phyloP scores from a whole-genome alignment of 2,113 vertebrate species.

The Charadrius vociferus region DNA sequence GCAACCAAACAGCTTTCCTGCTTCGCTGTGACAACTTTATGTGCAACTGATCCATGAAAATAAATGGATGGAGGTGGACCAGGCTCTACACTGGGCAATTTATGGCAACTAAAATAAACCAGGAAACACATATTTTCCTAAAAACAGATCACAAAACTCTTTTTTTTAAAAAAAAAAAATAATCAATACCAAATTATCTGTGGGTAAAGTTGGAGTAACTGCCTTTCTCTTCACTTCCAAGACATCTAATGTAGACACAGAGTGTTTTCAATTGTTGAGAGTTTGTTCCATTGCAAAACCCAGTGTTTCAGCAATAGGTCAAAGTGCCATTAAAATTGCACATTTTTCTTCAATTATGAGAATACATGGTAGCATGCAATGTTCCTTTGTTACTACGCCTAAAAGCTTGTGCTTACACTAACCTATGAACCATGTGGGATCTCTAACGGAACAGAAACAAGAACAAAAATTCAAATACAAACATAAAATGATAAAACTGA shows the following conservation, averaged over 20 bases:
- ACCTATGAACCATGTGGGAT: background rate
- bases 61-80: constrained; percentile 23
- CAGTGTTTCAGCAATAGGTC: constrained; percentile 39
- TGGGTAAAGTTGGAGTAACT: constrained; percentile 22
- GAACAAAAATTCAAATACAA: background rate
- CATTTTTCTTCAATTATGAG: background rate
- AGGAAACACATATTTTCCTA: background rate
- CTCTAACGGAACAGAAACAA: background rate
- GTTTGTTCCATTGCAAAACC: constrained; percentile 32
- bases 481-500: background rate
- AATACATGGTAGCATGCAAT: background rate
- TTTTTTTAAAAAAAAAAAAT: background rate
- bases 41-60: constrained; percentile 46
- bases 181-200: background rate
- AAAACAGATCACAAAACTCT: background rate
- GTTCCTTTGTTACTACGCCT: background rate
- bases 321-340: constrained; percentile 62
- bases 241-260: constrained; percentile 4
- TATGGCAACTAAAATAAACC: constrained; percentile 17
- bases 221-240: constrained; percentile 10
- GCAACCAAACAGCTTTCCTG: constrained; percentile 16
- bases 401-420: background rate
- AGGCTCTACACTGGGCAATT: constrained; percentile 29
- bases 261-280: constrained; percentile 8
- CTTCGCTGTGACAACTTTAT: background rate